Conservation (phyloP, 2,113 vertebrate genomes). For the Oenanthe oenanthe region DNA sequence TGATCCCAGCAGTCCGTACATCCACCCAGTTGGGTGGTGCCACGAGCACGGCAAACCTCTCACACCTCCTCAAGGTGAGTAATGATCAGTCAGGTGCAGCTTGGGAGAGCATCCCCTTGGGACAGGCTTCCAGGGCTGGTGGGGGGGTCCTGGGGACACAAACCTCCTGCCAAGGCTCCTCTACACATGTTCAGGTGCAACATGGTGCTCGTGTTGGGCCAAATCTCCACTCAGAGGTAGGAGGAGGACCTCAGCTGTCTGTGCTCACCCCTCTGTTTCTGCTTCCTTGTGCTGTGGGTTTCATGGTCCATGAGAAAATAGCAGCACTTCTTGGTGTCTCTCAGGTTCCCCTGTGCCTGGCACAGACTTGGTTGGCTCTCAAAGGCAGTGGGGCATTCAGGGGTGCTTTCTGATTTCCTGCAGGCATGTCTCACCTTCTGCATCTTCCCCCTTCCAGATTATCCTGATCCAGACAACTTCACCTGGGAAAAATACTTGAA, state of each 20-base stretch:
- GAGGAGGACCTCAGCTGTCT: background rate
- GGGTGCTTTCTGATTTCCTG: background rate
- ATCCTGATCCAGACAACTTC: constrained; percentile 90
- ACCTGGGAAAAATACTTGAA: constrained; percentile 93
- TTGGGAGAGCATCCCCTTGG: background rate
- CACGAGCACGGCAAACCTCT: constrained; percentile 91
- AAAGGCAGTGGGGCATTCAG: background rate
- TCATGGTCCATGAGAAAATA: background rate
- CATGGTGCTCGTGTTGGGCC: background rate
- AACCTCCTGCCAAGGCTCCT: background rate
- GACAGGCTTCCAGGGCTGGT: background rate
- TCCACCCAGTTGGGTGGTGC: constrained; percentile 98
- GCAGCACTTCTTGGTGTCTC: background rate
- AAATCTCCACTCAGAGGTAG: background rate
- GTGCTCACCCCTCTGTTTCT: background rate
- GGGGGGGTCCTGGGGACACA: background rate
- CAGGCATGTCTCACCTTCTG: background rate
- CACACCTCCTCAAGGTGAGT: constrained; percentile 95
- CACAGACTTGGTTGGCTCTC: background rate
- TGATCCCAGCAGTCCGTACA: constrained; percentile 94
- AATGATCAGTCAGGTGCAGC: background rate
- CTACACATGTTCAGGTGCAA: background rate
- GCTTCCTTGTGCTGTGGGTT: background rate
- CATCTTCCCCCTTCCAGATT: constrained; percentile 77
- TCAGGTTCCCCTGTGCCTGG: background rate